These are phyloP conservation scores for Ceratina calcarata DNA, from an alignment of 1,140 invertebrate species.

Conservation along the genomic window DNA sequence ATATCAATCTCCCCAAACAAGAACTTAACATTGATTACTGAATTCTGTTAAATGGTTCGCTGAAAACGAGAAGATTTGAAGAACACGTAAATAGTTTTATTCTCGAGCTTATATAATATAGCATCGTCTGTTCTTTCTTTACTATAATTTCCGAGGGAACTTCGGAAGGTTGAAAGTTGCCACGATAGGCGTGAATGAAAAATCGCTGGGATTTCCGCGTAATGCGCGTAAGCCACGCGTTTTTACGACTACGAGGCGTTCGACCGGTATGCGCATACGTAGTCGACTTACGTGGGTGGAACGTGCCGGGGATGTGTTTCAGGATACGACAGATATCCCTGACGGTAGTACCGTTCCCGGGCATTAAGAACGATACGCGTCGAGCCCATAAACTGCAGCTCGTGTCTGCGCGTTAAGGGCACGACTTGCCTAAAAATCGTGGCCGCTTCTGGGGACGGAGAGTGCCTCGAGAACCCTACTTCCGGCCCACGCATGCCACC, in stretches of 20 bases:
- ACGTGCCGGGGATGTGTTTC: conserved; percentile 32
- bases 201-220: conserved; percentile 37
- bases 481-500: conserved; percentile 55
- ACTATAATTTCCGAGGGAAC: not conserved
- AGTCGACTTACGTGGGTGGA: conserved; percentile 21
- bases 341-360: conserved; percentile 9
- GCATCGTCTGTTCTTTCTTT: not conserved
- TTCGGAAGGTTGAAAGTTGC: not conserved
- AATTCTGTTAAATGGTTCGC: no score
- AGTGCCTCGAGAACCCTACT: conserved; percentile 54
- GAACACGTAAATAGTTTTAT: no score
- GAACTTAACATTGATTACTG: no score
- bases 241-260: conserved; percentile 46
- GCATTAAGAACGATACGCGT: conserved; percentile 29
- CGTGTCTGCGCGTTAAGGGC: conserved; percentile 39
- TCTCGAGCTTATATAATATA: no score
- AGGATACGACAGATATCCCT: conserved; percentile 9
- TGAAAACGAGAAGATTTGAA: no score
- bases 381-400: conserved; percentile 36
- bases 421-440: conserved; percentile 52
- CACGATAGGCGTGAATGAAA: conserved; percentile 8
- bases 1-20: no score
- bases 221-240: conserved; percentile 43
- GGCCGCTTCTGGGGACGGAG: conserved; percentile 7
- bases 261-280: conserved; percentile 9